Evolutionary conservation across 1,140 invertebrate genomes (phyloP).

Genomic region (Ceratosolen fusciceps): DNA sequence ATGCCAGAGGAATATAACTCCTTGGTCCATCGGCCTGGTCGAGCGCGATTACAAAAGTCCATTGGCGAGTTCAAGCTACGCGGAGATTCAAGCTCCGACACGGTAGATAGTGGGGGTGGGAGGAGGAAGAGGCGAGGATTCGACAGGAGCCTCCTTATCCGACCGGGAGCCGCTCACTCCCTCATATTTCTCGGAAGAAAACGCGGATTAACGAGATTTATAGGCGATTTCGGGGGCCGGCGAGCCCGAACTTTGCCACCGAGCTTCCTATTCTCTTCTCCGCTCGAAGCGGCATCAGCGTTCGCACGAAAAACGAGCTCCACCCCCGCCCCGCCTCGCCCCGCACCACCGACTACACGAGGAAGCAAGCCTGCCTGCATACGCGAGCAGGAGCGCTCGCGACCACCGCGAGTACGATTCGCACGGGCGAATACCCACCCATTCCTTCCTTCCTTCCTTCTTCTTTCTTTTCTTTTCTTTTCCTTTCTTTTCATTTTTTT

Average conservation of each 20-base stretch:
- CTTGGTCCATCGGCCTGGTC: neutral
- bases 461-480: no score
- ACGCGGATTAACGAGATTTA: slow-evolving; percentile 60
- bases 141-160: slow-evolving; percentile 26
- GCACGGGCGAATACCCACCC: neutral
- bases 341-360: no score
- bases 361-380: no score
- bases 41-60: slow-evolving; percentile 1
- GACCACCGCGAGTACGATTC: slow-evolving; percentile 37
- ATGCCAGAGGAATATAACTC: neutral
- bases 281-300: neutral
- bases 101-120: neutral
- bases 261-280: slow-evolving; percentile 20
- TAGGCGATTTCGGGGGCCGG: slow-evolving; percentile 45
- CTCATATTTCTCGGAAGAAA: slow-evolving; percentile 57
- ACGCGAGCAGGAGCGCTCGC: neutral
- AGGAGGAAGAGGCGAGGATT: neutral
- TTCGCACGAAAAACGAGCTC: neutral
- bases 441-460: no score
- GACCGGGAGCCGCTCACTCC: neutral
- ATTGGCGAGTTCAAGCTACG: no score
- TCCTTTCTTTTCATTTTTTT: no score
- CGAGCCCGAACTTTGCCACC: slow-evolving; percentile 41
- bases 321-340: no score
- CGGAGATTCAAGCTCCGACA: neutral